phyloP scores from a whole-genome alignment of 2,797 vertebrate species.

The Rhinoraja longicauda region DNA sequence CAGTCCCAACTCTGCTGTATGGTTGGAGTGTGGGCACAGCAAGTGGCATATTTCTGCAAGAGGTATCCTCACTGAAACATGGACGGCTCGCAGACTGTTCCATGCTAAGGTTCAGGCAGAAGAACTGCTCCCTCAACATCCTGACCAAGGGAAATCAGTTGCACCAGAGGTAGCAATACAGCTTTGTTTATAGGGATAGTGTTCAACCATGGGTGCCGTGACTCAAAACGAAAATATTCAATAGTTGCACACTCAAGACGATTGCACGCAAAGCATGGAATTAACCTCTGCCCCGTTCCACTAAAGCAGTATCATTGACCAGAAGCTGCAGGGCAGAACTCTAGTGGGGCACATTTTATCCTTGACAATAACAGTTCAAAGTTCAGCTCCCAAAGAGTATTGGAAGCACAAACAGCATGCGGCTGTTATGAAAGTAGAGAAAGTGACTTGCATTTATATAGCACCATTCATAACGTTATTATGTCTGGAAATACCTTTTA shows the following conservation, averaged over 20 bases:
- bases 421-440: not conserved
- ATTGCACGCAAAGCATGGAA: not conserved
- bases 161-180: not conserved
- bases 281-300: not conserved
- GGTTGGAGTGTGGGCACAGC: no score
- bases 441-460: no score
- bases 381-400: not conserved
- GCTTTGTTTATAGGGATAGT: not conserved
- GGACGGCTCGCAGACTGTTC: no score
- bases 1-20: no score
- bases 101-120: no score
- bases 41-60: no score
- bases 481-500: no score
- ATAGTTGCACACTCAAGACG: not conserved
- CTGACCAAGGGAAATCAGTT: not conserved
- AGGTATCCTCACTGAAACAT: no score
- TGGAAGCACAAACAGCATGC: not conserved
- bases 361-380: not conserved
- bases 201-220: not conserved
- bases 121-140: no score
- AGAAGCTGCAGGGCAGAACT: not conserved
- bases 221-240: constrained; percentile 1
- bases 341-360: not conserved
- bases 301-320: not conserved
- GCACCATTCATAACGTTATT: no score